Base-by-base conservation (phyloP, 2,888 invertebrate species). In the Polylopha cassiicola region DNA sequence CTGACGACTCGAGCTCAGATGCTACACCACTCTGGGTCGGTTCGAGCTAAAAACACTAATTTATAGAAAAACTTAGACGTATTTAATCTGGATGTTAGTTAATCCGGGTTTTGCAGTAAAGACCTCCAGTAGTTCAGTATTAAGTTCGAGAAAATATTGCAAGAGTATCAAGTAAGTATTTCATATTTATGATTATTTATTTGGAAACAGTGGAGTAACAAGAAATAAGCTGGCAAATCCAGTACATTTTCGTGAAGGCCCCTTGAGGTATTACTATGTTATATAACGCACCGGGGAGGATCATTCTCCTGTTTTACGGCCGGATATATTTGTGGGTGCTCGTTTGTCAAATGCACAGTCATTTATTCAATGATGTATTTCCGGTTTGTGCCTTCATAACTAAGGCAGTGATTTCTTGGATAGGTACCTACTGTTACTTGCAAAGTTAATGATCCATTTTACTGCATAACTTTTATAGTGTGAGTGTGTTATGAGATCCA, bases 261-360 rank as follows among this genome's bases (percentile, higher is more conserved):
- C 78, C 73, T 71, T 53, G 63, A 69, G 73, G 65, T 69, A 74
- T 73, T 71, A 61, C 63, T 71, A 72, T 74, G 79, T 80, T 77
- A 79, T 77, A 77, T 78, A 79, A 77, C 76, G 77, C 79, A 73
- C 73, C 68, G 68, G 76, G 74, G 79, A 75, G 80, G 75, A 80
- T 80, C 79, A 77, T 78, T 78, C 73, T 74, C 67, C 65, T 71
- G 76, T 73, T 73, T 73, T 74, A 79, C 76, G 72, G 72, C 66
- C 73, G 76, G 73, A 80, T 80, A 77, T 77, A 75, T 76, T 73
- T 70, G 73, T 65, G 78, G 75, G 79, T 76, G 75, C 79, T 82
- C 84, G 77, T 84, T 84, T 84, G 80, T 84, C 80, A 82, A 82
- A 84, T 78, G 79, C 72, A 74, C 75, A 77, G 77, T 79, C 80